Conservation (phyloP, 1,140 invertebrate species). For the Euura saliciscinereae region DNA sequence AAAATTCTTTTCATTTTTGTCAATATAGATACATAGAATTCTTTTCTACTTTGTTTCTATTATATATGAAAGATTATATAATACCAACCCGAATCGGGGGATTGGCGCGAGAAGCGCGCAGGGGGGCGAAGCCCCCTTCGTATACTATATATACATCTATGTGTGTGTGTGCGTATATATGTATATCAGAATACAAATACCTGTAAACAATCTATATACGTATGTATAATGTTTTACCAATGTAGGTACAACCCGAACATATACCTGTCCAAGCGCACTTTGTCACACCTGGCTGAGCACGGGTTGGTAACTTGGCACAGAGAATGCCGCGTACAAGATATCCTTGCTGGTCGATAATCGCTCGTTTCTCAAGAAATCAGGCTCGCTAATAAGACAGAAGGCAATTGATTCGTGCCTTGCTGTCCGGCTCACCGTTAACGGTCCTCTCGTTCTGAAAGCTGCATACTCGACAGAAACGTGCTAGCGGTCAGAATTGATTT, state of each 20-base stretch:
- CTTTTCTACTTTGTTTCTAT: too few relatives aligned
- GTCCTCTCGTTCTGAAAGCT: neutral
- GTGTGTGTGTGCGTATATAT: too few relatives aligned
- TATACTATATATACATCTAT: neutral
- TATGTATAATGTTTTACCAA: neutral
- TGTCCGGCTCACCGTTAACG: neutral
- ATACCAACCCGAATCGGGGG: too few relatives aligned
- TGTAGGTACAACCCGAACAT: neutral
- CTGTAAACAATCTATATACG: neutral
- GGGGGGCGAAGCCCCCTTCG: neutral
- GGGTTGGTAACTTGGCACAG: neutral
- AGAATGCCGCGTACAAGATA: slow-evolving; percentile 2
- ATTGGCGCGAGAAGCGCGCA: too few relatives aligned
- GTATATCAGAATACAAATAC: too few relatives aligned
- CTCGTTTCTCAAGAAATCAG: slow-evolving; percentile 1
- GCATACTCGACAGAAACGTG: neutral
- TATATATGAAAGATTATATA: too few relatives aligned
- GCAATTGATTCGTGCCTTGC: slow-evolving; percentile 4
- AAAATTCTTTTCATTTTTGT: too few relatives aligned
- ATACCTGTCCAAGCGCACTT: slow-evolving; percentile 31
- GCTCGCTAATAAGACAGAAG: slow-evolving; percentile 1
- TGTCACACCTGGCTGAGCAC: slow-evolving; percentile 55
- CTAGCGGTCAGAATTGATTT: too few relatives aligned
- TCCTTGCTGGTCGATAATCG: neutral
- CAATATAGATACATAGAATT: too few relatives aligned